Percentiles rank a stretch among this genome's conserved stretches.
Evolutionary conservation across 2,888 invertebrate species (phyloP).

Genomic region (Holacanthella duospinosa): DNA sequence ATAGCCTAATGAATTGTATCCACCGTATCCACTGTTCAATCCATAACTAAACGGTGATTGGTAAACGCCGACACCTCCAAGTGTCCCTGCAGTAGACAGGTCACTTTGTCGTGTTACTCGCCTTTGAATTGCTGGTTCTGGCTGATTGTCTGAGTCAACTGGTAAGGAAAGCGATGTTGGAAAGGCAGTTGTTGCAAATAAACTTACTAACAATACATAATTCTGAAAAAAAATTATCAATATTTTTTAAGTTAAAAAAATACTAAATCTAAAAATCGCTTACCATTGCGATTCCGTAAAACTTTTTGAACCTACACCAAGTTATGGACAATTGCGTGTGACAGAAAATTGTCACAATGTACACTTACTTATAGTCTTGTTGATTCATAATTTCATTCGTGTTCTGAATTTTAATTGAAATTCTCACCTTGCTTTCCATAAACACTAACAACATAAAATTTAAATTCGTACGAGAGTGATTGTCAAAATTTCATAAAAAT

Average conservation of each 20-base stretch:
- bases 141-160: background rate
- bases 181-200: background rate
- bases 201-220: background rate
- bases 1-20: background rate
- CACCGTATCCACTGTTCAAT: background rate
- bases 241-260: background rate
- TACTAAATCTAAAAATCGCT: no score
- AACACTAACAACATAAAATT: no score
- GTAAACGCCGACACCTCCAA: constrained; percentile 1
- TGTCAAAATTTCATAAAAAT: no score
- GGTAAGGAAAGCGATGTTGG: background rate
- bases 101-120: background rate
- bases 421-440: no score
- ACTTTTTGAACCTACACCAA: no score
- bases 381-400: no score
- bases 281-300: no score
- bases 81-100: background rate
- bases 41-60: background rate
- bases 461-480: no score
- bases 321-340: no score
- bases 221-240: background rate
- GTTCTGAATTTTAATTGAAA: no score
- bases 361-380: no score
- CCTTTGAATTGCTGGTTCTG: background rate
- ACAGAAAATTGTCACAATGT: no score